Conservation (phyloP, 2,888 invertebrate genomes). For the Agrochola lota region DNA sequence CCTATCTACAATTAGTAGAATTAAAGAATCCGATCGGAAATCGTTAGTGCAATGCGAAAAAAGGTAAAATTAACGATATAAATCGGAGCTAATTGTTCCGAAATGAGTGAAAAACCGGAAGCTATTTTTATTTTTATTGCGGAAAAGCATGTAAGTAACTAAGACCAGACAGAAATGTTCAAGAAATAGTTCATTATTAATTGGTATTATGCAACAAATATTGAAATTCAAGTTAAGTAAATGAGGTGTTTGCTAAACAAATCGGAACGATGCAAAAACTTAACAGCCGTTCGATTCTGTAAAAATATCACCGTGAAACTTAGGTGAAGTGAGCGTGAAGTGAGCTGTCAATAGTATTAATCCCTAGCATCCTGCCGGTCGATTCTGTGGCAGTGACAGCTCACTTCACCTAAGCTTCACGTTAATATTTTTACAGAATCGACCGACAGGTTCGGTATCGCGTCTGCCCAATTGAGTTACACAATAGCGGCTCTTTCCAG, state of each 20-base stretch:
- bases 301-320: too few species aligned
- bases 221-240: slow-evolving; percentile 5
- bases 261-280: slow-evolving; percentile 59
- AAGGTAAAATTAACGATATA: neutral
- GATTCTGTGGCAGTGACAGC: too few species aligned
- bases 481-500: slow-evolving; percentile 68
- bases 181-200: neutral
- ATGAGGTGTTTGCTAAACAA: slow-evolving; percentile 31
- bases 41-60: neutral
- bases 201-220: neutral
- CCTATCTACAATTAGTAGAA: neutral
- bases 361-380: too few species aligned
- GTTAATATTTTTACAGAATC: too few species aligned
- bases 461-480: slow-evolving; percentile 67
- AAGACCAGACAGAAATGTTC: neutral
- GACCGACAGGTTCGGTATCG: slow-evolving; percentile 53
- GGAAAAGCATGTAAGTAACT: neutral
- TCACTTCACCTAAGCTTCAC: too few species aligned
- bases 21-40: slow-evolving; percentile 5
- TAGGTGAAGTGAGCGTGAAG: too few species aligned
- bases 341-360: too few species aligned
- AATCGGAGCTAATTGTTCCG: slow-evolving; percentile 14
- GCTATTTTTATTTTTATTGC: neutral
- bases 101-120: neutral
- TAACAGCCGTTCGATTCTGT: too few species aligned